A percentile compares a stretch with the other conserved stretches of the same genome.
phyloP scores from a whole-genome alignment of 2,888 invertebrate genomes.

The Xestia c-nigrum region DNA sequence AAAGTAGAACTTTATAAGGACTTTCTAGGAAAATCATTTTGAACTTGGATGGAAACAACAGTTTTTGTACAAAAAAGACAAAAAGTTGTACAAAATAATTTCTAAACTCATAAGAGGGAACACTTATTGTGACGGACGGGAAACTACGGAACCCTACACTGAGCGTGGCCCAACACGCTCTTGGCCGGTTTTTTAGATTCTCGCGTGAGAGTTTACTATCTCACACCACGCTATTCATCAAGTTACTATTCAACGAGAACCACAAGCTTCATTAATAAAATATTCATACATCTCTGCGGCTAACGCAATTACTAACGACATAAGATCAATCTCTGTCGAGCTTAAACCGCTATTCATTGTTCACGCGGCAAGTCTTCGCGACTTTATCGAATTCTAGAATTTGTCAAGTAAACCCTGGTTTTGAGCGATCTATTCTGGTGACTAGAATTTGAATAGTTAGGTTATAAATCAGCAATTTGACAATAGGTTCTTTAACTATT shows the following conservation, averaged over 20 bases:
- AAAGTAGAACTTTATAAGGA: too few relatives aligned
- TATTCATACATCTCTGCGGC: slow-evolving; percentile 51
- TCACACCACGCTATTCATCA: neutral
- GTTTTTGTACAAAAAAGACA: too few relatives aligned
- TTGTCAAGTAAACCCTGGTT: neutral
- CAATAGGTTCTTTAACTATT: too few relatives aligned
- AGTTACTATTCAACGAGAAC: neutral
- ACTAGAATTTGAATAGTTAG: slow-evolving; percentile 9
- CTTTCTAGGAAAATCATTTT: too few relatives aligned
- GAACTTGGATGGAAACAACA: too few relatives aligned
- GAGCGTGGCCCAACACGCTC: too few relatives aligned
- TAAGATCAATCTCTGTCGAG: slow-evolving; percentile 59
- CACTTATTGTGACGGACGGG: too few relatives aligned
- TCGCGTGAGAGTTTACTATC: neutral
- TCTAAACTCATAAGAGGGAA: too few relatives aligned
- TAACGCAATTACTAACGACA: slow-evolving; percentile 57
- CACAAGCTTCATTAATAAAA: slow-evolving; percentile 38
- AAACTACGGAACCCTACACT: too few relatives aligned
- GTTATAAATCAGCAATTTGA: neutral
- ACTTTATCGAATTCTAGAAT: slow-evolving; percentile 24
- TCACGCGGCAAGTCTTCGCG: slow-evolving; percentile 7
- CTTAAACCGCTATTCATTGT: slow-evolving; percentile 36
- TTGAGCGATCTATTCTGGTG: neutral
- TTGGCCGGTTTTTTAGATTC: neutral
- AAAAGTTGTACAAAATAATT: too few relatives aligned